phyloP scores from a whole-genome alignment of 2,113 vertebrate genomes.

The Hypanus sabinus region DNA sequence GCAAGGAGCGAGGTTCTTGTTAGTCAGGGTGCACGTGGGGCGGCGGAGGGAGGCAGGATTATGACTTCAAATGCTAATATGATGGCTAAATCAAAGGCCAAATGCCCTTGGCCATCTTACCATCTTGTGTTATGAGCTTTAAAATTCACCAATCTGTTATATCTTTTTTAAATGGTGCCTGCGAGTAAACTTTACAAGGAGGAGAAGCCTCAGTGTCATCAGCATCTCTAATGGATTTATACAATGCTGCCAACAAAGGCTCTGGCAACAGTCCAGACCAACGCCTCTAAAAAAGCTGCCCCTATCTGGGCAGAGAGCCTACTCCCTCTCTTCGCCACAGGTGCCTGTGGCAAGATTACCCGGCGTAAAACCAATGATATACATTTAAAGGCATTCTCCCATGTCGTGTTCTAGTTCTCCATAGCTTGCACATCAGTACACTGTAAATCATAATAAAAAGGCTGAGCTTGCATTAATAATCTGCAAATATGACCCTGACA shows the following conservation, averaged over 20 bases:
- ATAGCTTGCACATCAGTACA: constrained; percentile 5
- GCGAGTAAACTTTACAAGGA: not conserved
- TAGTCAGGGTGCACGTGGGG: too few species aligned
- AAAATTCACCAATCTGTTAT: not conserved
- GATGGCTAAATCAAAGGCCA: not conserved
- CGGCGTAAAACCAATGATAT: not conserved
- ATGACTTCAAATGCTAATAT: not conserved
- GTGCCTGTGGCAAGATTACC: constrained; percentile 7
- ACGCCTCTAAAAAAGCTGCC: not conserved
- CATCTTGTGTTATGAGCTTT: not conserved
- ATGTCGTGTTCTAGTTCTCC: not conserved
- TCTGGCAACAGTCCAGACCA: not conserved
- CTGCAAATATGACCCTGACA: constrained; percentile 16
- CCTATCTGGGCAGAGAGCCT: not conserved
- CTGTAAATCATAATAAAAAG: constrained; percentile 12
- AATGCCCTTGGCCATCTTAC: not conserved
- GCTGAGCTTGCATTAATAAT: constrained; percentile 16
- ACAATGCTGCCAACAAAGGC: not conserved
- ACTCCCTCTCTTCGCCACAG: not conserved
- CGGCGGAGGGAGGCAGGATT: too few species aligned
- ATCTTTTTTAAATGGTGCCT: not conserved
- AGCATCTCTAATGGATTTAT: not conserved
- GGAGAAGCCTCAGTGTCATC: not conserved
- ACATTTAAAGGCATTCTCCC: not conserved
- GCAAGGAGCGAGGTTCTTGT: too few species aligned